Conservation (phyloP, 1,140 invertebrate genomes). For the Saccostrea glomerata region DNA sequence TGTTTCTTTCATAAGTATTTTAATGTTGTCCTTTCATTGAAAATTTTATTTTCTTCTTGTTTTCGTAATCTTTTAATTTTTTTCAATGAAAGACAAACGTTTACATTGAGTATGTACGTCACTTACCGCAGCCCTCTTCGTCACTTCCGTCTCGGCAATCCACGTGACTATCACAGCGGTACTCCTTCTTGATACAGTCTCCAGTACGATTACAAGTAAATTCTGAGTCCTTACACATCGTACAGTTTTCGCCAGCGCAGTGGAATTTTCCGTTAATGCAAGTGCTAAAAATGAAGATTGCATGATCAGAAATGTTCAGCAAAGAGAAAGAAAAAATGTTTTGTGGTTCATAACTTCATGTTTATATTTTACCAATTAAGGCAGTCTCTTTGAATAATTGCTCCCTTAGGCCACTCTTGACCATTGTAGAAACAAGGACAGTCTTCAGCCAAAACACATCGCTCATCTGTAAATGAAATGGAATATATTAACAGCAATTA, state of each 20-base stretch:
- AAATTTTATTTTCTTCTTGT: background rate
- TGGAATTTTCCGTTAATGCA: conserved; percentile 53
- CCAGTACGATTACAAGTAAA: conserved; percentile 78
- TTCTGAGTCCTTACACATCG: conserved; percentile 71
- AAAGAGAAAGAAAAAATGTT: too few relatives aligned
- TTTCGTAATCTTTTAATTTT: background rate
- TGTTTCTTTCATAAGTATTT: background rate
- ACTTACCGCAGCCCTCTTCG: conserved; percentile 73
- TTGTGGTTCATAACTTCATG: background rate
- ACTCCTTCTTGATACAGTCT: conserved; percentile 69
- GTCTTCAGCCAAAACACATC: conserved; percentile 45
- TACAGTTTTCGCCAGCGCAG: conserved; percentile 57
- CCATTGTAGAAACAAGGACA: conserved; percentile 47
- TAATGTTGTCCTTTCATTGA: background rate
- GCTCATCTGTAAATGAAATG: conserved; percentile 39
- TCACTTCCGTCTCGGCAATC: conserved; percentile 75
- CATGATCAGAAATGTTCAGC: background rate
- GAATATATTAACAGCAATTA: background rate
- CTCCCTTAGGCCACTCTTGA: conserved; percentile 21
- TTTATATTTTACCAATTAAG: conserved; percentile 50
- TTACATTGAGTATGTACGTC: background rate
- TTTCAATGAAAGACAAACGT: background rate
- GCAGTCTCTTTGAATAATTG: conserved; percentile 25
- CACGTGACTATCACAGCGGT: conserved; percentile 69
- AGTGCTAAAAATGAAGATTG: conserved; percentile 7